These are phyloP conservation scores for Egretta garzetta DNA, from an alignment of 2,113 vertebrate genomes.

Conservation along the genomic window DNA sequence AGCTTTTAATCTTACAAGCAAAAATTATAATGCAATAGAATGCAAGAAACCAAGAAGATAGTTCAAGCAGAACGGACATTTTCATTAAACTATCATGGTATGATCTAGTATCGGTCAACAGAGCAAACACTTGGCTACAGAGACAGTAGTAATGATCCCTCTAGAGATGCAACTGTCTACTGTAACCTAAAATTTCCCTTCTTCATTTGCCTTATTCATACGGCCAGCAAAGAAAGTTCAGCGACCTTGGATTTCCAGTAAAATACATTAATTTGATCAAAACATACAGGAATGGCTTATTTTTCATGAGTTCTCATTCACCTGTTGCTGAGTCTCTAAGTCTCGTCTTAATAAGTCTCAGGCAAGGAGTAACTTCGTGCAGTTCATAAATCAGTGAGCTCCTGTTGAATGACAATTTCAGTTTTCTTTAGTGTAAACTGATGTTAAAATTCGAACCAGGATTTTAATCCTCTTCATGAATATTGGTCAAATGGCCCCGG, in stretches of 20 bases:
- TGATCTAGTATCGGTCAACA: not conserved
- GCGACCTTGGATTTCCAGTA: not conserved
- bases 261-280: not conserved
- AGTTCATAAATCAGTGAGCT: not conserved
- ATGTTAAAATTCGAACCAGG: not conserved
- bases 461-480: not conserved
- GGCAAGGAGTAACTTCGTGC: not conserved
- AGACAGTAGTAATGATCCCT: not conserved
- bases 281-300: not conserved
- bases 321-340: not conserved
- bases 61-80: not conserved
- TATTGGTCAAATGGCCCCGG: not conserved
- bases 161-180: not conserved
- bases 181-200: not conserved
- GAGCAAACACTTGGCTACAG: not conserved
- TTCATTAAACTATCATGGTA: not conserved
- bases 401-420: not conserved
- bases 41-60: not conserved
- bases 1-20: not conserved
- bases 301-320: not conserved
- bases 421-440: not conserved
- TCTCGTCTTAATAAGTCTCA: not conserved
- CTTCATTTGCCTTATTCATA: not conserved
- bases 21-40: not conserved
- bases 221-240: not conserved